Conservation (phyloP, 2,113 vertebrate genomes). For the Triplophysa dalaica region DNA sequence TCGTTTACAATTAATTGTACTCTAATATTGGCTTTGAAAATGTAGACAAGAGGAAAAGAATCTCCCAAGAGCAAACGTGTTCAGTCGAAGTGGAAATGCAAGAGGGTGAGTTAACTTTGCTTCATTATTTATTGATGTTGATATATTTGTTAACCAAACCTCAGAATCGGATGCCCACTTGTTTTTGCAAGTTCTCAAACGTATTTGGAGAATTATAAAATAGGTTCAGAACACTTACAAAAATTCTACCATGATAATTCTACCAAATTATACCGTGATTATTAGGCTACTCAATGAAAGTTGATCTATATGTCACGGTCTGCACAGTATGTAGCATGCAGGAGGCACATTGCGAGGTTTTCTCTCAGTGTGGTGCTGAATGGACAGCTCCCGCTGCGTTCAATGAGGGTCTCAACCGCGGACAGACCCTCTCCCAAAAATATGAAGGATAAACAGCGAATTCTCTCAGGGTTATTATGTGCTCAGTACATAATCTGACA, state of each 20-base stretch:
- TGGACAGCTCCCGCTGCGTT: constrained; percentile 5
- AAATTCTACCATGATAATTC: too few species aligned
- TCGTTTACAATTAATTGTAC: background rate
- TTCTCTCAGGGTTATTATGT: background rate
- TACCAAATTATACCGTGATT: too few species aligned
- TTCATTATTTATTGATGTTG: background rate
- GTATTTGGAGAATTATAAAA: too few species aligned
- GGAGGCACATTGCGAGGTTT: too few species aligned
- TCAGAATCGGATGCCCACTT: too few species aligned
- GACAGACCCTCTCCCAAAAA: background rate
- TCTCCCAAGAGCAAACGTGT: background rate
- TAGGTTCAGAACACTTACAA: too few species aligned
- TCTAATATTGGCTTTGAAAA: background rate
- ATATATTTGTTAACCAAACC: too few species aligned
- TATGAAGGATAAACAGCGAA: too few species aligned
- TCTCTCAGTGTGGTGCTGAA: constrained; percentile 14
- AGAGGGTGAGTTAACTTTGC: constrained; percentile 27
- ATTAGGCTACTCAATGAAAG: too few species aligned
- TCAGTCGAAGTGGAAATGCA: constrained; percentile 28
- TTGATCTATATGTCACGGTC: too few species aligned
- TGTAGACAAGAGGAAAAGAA: background rate
- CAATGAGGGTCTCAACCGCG: background rate
- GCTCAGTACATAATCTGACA: background rate
- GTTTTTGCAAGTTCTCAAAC: too few species aligned
- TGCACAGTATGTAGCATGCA: too few species aligned